Base-by-base conservation (phyloP, 2,888 invertebrate genomes). In the Lamellibrachia columna region DNA sequence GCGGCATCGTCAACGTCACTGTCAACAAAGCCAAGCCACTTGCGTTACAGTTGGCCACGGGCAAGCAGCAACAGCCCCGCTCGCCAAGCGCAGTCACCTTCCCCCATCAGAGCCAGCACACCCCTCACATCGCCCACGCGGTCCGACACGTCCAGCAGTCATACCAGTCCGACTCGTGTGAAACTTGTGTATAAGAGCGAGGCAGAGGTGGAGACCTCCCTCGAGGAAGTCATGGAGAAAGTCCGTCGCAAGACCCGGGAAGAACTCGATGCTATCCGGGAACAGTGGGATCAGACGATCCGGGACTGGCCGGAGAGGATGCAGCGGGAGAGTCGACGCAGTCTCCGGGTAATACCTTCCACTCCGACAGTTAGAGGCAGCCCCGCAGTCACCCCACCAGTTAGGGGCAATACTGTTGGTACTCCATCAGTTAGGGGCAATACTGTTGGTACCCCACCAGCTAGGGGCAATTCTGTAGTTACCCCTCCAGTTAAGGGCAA, bases 221-320 rank as follows among this genome's bases (percentile, higher is more conserved):
- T 93, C 60, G 92, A 92, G 90, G 92, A 93, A 53, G 15, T 92
- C 60, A 92, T 92, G 92, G 92, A 92, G 52, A 75, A 92, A 53
- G 90, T 90, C 28, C 93, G 92, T 6, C 55, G 53, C 11, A 55
- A 92, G 53, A 92, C 92, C 22, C 91, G 90, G 91, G 92, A 91
- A 28, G 40, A 93, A 90, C 75, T 93, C 52, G 90, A 90, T 52
- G 90, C 90, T 52, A 93, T 93, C 55, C 90, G 91, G 52, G 90
- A 92, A 58, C 92, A 93, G 90, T 93, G 93, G 93, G 92, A 92
- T 92, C 53, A 92, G n/a, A 91, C 93, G 55, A 92, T 93, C 55
- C 58, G 90, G 8, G 91, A 93, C 28, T 93, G 93, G 93, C 92
- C 91, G 7, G 55, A 91, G 8, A 92, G 75, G 75, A 75, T 75